A percentile compares a stretch with the other conserved stretches of the same genome.
These are phyloP conservation scores for Aphaenogaster floridana DNA, from an alignment of 1,140 invertebrate species.

Conservation along the genomic window DNA sequence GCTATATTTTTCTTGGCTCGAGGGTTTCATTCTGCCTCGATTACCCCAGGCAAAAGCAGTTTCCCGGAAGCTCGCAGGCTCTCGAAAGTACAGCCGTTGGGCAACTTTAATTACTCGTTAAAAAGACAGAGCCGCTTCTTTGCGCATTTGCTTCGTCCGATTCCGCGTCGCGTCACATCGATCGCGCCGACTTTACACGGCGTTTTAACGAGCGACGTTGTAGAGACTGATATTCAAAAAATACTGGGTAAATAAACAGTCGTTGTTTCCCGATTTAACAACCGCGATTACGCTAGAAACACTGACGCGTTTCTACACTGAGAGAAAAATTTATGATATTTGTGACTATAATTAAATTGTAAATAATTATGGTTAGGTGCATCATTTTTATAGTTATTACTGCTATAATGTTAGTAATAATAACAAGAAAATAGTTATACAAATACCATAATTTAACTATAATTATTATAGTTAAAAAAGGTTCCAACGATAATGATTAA, in stretches of 20 bases:
- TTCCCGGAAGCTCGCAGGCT: slow-evolving; percentile 1
- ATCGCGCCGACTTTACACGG: slow-evolving; percentile 27
- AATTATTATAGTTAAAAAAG: too few species aligned
- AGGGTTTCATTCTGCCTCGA: slow-evolving; percentile 17
- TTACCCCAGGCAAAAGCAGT: not conserved
- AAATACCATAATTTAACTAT: too few species aligned
- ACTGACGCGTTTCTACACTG: not conserved
- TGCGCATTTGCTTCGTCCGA: slow-evolving; percentile 16
- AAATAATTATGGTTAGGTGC: too few species aligned
- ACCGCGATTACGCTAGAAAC: not conserved
- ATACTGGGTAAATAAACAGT: not conserved
- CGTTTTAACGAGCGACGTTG: slow-evolving; percentile 11
- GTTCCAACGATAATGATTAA: too few species aligned
- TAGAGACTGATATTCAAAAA: not conserved
- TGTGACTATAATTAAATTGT: too few species aligned
- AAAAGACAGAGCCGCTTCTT: slow-evolving; percentile 34
- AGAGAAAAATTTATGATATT: too few species aligned
- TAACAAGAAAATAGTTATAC: too few species aligned
- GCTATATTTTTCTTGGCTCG: slow-evolving; percentile 23
- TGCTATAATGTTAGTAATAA: too few species aligned
- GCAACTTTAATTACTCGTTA: slow-evolving; percentile 55
- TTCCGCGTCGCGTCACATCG: slow-evolving; percentile 30
- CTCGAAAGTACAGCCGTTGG: slow-evolving; percentile 12
- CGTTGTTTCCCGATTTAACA: slow-evolving; percentile 4
- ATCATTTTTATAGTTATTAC: too few species aligned